Base-by-base conservation (phyloP, 2,888 invertebrate genomes). In the Asteroscopus sphinx region DNA sequence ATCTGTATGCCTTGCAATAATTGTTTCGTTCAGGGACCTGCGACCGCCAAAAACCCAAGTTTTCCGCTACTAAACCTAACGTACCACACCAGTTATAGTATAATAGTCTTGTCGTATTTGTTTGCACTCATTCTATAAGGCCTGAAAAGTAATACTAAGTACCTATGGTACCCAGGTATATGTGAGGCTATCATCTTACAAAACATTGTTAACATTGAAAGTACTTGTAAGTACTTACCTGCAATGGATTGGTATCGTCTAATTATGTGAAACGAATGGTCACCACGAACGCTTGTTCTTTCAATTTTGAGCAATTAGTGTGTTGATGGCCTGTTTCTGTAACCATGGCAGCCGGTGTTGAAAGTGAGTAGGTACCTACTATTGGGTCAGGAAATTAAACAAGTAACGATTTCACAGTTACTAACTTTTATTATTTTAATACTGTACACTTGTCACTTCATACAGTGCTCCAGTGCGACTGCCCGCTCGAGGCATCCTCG, bases 301-400 rank as follows among this genome's bases (percentile, higher is more conserved):
- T 39, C 59, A 69, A 69, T 68, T 60, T 36, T 13, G 9, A 54
- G 17, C 59, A 68, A 69, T 69, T 68, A 68, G 52, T 66, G 48
- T 36, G 35, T 46, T 28, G 48, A 48, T 67, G 63, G 9, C 68
- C 40, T 7, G 36, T 40, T 36, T 61, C 13, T 21, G 68, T 68
- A 12, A 17, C 62, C 35, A 40, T 36, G 16, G 54, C 4, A 12
- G 47, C 46, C 8, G 17, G 16, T 30, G 33, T 36, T 30, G 28
- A 44, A 40, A 15, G 35, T 21, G 1, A 21, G 21, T 21, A 6
- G 17, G 17, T 21, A 21, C 17, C n/a, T n/a, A 21, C 4, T 4
- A 21, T 21, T 21, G 4, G 17, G 21, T 30, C 21, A 15, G 3
- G 17, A n/a, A 8, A 25, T n/a, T n/a, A n/a, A n/a, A n/a, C n/a